These are phyloP conservation scores for Nothoprocta pentlandii DNA, from an alignment of 2,113 vertebrate species.

Conservation along the genomic window DNA sequence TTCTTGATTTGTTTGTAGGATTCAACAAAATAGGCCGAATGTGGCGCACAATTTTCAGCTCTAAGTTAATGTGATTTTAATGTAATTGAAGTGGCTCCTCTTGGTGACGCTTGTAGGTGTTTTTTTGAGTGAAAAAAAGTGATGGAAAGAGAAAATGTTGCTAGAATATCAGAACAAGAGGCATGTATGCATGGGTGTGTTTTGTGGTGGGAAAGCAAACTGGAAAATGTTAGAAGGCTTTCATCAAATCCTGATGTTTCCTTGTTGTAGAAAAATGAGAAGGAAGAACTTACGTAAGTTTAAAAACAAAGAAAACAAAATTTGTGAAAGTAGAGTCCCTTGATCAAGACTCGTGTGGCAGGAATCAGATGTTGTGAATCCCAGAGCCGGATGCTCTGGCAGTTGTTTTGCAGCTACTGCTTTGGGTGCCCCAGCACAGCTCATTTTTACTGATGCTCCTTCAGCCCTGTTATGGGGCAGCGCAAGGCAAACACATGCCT, in stretches of 20 bases:
- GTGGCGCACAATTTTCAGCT: background rate
- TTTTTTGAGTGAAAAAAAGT: background rate
- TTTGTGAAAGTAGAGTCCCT: background rate
- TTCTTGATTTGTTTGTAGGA: background rate
- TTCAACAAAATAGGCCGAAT: background rate
- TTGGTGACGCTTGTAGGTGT: background rate
- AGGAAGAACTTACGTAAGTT: conserved; percentile 7
- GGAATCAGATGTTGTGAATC: background rate
- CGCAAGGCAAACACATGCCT: background rate
- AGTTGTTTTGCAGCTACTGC: background rate
- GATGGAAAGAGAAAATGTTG: background rate
- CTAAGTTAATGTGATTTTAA: background rate
- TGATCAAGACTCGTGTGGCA: background rate
- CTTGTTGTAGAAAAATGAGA: background rate
- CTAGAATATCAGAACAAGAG: background rate
- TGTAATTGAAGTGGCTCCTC: background rate
- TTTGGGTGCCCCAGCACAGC: background rate
- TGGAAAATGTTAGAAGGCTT: background rate
- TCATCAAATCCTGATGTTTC: background rate
- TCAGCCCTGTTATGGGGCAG: background rate
- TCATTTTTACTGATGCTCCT: background rate
- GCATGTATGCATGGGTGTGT: accelerated
- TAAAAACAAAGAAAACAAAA: background rate
- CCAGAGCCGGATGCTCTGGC: background rate
- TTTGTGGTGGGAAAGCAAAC: background rate